phyloP scores from a whole-genome alignment of 2,113 vertebrate species.

The Artemisiospiza belli region DNA sequence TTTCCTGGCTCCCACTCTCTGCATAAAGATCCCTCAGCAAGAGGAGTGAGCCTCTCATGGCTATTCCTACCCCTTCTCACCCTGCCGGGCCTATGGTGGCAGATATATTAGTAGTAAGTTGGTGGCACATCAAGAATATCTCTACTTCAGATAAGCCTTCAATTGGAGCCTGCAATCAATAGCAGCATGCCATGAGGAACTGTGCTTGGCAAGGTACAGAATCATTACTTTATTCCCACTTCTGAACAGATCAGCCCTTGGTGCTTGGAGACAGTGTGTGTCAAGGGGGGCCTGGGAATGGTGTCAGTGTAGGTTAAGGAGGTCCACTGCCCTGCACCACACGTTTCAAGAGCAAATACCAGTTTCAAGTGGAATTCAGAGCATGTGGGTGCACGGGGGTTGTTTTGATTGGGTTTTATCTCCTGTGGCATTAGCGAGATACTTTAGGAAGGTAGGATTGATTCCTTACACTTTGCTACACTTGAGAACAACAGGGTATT shows the following conservation, averaged over 20 bases:
- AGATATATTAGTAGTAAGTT: background rate
- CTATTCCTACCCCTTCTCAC: background rate
- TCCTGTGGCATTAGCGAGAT: background rate
- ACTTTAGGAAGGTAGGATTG: background rate
- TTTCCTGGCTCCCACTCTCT: background rate
- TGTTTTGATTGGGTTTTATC: background rate
- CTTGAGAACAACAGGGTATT: constrained; percentile 1
- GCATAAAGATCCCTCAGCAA: background rate
- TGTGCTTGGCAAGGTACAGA: rapidly evolving
- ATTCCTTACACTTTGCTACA: background rate
- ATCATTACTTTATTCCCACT: background rate
- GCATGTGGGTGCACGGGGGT: rapidly evolving
- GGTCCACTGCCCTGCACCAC: background rate
- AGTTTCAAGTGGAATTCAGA: background rate
- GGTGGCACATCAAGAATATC: background rate
- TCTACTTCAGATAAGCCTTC: background rate
- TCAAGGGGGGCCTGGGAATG: background rate
- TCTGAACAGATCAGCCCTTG: background rate
- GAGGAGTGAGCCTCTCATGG: rapidly evolving
- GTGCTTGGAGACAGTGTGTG: background rate
- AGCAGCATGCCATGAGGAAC: background rate
- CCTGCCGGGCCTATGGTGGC: background rate
- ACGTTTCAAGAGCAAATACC: background rate
- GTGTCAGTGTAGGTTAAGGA: background rate
- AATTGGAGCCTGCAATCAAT: background rate